phyloP scores from a whole-genome alignment of 2,113 vertebrate genomes.

The Varanus salvator region DNA sequence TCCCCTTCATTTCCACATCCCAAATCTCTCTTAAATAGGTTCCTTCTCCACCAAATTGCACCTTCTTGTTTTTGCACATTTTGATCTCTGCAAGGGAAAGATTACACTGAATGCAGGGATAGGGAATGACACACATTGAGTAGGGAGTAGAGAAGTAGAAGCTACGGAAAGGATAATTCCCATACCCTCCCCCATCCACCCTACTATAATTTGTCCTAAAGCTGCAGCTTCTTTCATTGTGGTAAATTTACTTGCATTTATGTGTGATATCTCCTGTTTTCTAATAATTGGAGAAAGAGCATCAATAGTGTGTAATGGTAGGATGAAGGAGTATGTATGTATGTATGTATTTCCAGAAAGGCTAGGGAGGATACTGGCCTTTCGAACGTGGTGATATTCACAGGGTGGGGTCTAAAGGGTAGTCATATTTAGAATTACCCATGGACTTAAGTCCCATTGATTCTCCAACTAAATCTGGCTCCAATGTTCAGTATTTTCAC shows the following conservation, averaged over 20 bases:
- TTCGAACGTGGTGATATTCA: conserved; percentile 32
- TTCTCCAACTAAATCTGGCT: not conserved
- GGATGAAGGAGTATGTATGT: not conserved
- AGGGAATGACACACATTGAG: no score
- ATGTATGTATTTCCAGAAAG: conserved; percentile 21
- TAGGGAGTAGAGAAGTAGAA: not conserved
- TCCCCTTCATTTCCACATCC: not conserved
- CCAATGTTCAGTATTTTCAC: not conserved
- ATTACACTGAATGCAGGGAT: not conserved
- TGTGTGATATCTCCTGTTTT: not conserved
- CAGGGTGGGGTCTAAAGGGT: conserved; percentile 10
- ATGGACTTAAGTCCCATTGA: not conserved
- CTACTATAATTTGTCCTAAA: not conserved
- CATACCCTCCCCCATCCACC: not conserved
- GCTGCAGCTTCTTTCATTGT: not conserved
- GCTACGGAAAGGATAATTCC: not conserved
- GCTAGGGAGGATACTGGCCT: conserved; percentile 34
- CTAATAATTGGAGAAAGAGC: not conserved
- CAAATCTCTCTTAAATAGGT: not conserved
- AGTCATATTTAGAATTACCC: not conserved
- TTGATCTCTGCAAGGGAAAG: not conserved
- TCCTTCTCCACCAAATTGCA: not conserved
- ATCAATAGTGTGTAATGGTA: not conserved
- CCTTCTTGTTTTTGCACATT: not conserved
- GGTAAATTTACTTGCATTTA: not conserved